phyloP scores from a whole-genome alignment of 2,113 vertebrate species.

The Numenius arquata region DNA sequence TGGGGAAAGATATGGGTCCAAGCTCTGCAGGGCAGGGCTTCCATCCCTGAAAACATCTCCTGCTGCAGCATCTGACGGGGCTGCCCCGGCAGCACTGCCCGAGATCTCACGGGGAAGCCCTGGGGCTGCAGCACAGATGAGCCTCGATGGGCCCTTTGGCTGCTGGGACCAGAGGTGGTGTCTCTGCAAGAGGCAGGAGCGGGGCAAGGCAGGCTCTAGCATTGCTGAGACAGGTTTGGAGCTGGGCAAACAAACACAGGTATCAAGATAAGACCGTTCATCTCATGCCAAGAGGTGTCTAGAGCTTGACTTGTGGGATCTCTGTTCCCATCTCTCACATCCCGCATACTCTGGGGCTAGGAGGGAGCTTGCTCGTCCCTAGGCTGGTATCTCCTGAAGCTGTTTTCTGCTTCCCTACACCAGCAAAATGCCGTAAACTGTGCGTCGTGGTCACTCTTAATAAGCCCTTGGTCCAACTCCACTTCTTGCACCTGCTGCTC shows the following conservation, averaged over 20 bases:
- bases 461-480: neutral
- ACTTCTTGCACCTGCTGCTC: neutral
- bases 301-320: neutral
- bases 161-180: neutral
- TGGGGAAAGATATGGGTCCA: neutral
- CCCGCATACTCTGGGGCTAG: accelerated
- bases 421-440: neutral
- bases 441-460: neutral
- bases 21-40: neutral
- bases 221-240: conserved; percentile 42
- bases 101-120: neutral
- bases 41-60: neutral
- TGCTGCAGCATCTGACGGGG: accelerated
- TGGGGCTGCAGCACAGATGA: neutral
- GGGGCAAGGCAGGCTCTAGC: neutral
- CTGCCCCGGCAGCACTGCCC: neutral
- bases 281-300: conserved; percentile 6
- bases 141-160: neutral
- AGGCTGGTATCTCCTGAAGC: neutral
- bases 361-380: neutral
- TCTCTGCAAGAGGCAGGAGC: neutral
- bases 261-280: conserved; percentile 32
- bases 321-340: neutral
- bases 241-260: conserved; percentile 10
- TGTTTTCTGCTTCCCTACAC: neutral